Percentiles rank a stretch among this genome's conserved stretches.
Evolutionary conservation across 2,113 vertebrate species (phyloP).

Genomic region (Serinus canaria): DNA sequence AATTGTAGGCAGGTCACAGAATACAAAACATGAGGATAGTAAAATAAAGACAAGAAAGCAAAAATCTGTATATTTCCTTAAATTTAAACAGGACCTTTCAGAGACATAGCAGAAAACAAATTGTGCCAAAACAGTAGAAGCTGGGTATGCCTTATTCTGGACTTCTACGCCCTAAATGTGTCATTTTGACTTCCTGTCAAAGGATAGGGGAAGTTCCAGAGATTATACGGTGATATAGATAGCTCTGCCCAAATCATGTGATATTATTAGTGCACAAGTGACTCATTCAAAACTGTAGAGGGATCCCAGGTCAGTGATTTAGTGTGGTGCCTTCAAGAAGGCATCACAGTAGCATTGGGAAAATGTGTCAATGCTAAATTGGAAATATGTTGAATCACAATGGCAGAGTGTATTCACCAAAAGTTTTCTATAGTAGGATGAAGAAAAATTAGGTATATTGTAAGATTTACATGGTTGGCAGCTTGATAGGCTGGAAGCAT

Average conservation of each 20-base stretch:
- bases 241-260: background rate
- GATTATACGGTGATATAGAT: background rate
- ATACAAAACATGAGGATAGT: background rate
- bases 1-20: background rate
- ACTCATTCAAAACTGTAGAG: background rate
- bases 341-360: background rate
- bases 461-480: background rate
- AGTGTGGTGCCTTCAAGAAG: background rate
- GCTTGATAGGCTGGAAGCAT: background rate
- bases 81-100: background rate
- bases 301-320: background rate
- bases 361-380: background rate
- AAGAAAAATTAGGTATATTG: background rate
- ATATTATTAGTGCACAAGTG: background rate
- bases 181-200: background rate
- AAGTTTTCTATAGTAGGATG: background rate
- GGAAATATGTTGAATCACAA: background rate
- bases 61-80: background rate
- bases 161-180: background rate
- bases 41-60: background rate
- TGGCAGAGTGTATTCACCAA: background rate
- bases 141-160: background rate
- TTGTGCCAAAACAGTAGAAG: background rate
- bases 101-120: background rate
- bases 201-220: background rate